A percentile compares a stretch with the other conserved stretches of the same genome.
These are phyloP conservation scores for Pimephales promelas DNA, from an alignment of 2,113 vertebrate genomes.

Conservation along the genomic window DNA sequence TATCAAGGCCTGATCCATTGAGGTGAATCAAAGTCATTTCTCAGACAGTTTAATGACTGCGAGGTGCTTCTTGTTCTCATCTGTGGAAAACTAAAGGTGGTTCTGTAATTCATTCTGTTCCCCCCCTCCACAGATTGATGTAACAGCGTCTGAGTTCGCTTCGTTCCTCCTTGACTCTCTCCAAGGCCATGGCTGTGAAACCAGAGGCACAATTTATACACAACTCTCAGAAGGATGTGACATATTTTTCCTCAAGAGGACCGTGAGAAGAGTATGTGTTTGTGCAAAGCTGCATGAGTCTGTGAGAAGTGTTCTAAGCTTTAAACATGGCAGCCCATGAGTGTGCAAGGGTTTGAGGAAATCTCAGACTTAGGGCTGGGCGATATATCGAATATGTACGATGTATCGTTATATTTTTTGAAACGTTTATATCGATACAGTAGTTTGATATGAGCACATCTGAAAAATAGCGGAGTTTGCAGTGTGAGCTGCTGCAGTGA, in stretches of 20 bases:
- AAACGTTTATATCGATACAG: too few relatives aligned
- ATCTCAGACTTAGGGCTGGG: too few relatives aligned
- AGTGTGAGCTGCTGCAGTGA: too few relatives aligned
- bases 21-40: conserved; percentile 53
- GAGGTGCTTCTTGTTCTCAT: conserved; percentile 25
- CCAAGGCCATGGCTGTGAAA: conserved; percentile 4
- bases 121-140: not conserved
- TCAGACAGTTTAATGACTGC: conserved; percentile 41
- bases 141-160: not conserved
- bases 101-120: not conserved
- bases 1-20: conserved; percentile 41
- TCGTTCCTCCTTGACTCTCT: not conserved
- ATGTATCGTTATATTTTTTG: too few relatives aligned
- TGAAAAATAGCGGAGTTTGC: too few relatives aligned
- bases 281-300: not conserved
- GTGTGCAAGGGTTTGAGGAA: not conserved
- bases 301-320: not conserved
- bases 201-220: conserved; percentile 21
- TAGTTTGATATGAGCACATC: too few relatives aligned
- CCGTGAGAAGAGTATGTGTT: not conserved
- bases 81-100: conserved; percentile 13
- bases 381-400: too few relatives aligned
- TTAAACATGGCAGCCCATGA: not conserved
- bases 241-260: conserved; percentile 20
- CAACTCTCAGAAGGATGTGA: conserved; percentile 10